These are phyloP conservation scores for Dromius quadrimaculatus DNA, from an alignment of 2,888 invertebrate genomes.

Conservation along the genomic window DNA sequence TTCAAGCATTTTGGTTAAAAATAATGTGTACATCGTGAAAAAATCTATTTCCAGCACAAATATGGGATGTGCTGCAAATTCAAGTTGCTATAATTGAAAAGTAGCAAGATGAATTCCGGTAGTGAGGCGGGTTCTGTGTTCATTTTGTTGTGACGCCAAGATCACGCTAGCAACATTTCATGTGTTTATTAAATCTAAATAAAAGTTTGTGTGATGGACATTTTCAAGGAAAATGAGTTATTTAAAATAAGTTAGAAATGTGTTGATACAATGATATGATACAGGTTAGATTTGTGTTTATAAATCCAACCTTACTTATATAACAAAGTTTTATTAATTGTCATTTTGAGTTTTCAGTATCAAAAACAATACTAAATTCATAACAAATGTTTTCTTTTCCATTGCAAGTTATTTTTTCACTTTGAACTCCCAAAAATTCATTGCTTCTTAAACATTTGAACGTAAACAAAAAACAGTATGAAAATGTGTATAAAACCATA, in stretches of 20 bases:
- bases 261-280: constrained; percentile 9
- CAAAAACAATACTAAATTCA: not conserved
- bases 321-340: constrained; percentile 25
- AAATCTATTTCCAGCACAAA: constrained; percentile 46
- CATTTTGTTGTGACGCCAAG: constrained; percentile 46
- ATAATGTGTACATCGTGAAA: constrained; percentile 55
- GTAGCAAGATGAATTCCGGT: constrained; percentile 38
- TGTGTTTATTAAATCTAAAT: constrained; percentile 42
- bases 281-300: constrained; percentile 44
- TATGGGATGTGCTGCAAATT: constrained; percentile 39
- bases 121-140: constrained; percentile 21
- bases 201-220: constrained; percentile 35
- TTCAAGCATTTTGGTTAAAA: constrained; percentile 62
- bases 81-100: constrained; percentile 14
- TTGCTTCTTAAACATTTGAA: constrained; percentile 32
- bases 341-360: not conserved
- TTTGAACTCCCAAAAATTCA: too few species aligned
- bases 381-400: not conserved
- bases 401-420: too few species aligned
- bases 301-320: constrained; percentile 51
- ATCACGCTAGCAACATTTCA: constrained; percentile 48
- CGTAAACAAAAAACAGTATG: constrained; percentile 29
- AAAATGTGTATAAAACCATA: constrained; percentile 6
- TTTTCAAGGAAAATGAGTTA: constrained; percentile 18
- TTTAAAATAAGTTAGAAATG: constrained; percentile 43